Base-by-base conservation (phyloP, 2,888 invertebrate genomes). In the Andricus quercusramuli region DNA sequence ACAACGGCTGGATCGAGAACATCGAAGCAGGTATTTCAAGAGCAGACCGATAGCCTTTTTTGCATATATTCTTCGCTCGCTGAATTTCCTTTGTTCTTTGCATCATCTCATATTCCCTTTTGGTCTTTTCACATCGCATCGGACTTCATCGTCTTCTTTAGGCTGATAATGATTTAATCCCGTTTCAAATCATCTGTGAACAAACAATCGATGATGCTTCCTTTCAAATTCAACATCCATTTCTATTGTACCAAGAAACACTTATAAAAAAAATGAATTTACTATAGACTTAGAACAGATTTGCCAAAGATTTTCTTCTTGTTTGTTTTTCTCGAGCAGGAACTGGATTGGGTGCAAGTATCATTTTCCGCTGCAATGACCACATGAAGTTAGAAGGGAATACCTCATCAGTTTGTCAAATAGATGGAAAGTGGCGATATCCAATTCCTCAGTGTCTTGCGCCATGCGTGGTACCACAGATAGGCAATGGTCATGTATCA, bases 1-100 rank as follows among this genome's bases (percentile, higher is more conserved):
- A 97, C 95, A 99, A 99, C 91, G 99, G 99, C 5, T 99, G 98
- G 97, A 94, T 96, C 88, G 98, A 98, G 93, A 97, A 97, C 91
- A 96, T 97, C 81, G 97, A 97, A 86, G 95, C 95, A 51, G 92
- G 92, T 93, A 85, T 74, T 56, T 59, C 59, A 74, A 74, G n/a
- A 37, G 17, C 37, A 74, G 17, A 20, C 74, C 15, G 32, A 56
- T 70, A 70, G 47, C 70, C 44, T 41, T 67, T 41, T 67, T 67
- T 67, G 32, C 32, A 74, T 74, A 56, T 74, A 74, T 56, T 74
- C 74, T n/a, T 59, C 56, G 47, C 22, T 64, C 17, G 64, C 64
- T 29, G 51, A 29, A 25, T 74, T 74, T n/a, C 32, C 56, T 32
- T 51, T 74, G 74, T 74, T 56, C 51, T 32, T 64, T 64, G 64